Evolutionary conservation across 64 coral and sea anemone genomes (phyloP), one percentile per base, ranked within the genome.

Genomic region (Porites lutea): DNA sequence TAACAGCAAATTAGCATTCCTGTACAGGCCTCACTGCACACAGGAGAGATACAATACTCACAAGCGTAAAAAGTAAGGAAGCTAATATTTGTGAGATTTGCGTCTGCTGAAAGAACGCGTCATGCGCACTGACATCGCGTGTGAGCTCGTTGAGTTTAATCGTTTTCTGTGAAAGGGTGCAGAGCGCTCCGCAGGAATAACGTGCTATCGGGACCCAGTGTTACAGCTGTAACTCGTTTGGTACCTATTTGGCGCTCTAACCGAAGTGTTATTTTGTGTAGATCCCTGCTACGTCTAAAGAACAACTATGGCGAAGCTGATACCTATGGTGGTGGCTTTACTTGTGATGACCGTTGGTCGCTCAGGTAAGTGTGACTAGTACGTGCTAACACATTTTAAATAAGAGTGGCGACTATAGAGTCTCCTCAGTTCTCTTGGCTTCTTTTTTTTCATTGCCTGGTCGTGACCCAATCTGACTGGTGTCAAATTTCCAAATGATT

Each of bases 401-500:
- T n/a, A n/a, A n/a, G n/a, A n/a, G 58, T 84, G 81, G 48, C 81
- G 2, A 68, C 62, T 13, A 76, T 76, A 76, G 14, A 76, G 12
- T 21, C 52, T 62, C 21, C 18, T 8, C 19, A 51, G 22, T 84
- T 68, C 59, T 11, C 46, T 68, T 23, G 12, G 54, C 11, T 50
- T 18, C 65, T n/a, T 2, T 51, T 19, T 22, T 69, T 51, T 45
- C 7, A 22, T 64, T 66, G 18, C 15, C 45, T 19, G 19, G 3
- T 50, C 15, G 16, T 19, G 19, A n/a, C 18, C 21, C 2, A 4
- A 51, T 37, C 27, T 37, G 12, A 47, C 18, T 66, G 80, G 81
- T 84, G 22, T 69, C 81, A 84, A 68, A 84, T 84, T 84, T 84
- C 81, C 18, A 51, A 22, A 84, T 52, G 47, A 68, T 65, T 70